phyloP scores from a whole-genome alignment of 2,113 vertebrate species.

The Scatophagus argus region DNA sequence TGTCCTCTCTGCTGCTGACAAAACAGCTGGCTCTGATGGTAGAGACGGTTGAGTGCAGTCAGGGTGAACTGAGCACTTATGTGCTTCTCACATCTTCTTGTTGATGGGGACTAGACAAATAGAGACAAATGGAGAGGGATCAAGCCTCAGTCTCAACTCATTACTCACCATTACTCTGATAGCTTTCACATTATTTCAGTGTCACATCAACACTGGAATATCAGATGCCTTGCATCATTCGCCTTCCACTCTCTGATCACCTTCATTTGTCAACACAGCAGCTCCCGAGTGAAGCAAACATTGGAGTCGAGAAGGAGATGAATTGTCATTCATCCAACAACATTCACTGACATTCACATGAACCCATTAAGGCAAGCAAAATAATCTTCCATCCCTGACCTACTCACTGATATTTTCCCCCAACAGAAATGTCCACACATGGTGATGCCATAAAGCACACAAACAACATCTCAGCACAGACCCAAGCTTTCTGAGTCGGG shows the following conservation, averaged over 20 bases:
- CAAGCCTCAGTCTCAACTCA: constrained; percentile 29
- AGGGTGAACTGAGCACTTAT: background rate
- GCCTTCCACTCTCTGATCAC: constrained; percentile 30
- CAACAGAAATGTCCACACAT: background rate
- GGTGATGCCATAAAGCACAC: constrained; percentile 9
- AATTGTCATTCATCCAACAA: constrained; percentile 14
- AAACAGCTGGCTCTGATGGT: background rate
- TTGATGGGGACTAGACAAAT: constrained; percentile 12
- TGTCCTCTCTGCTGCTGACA: background rate
- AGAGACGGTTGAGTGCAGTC: background rate
- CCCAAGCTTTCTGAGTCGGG: constrained; percentile 26
- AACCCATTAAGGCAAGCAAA: constrained; percentile 44
- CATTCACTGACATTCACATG: constrained; percentile 44
- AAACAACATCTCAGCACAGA: constrained; percentile 27
- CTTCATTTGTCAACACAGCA: constrained; percentile 38
- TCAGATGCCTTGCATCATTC: constrained; percentile 40
- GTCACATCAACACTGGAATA: constrained; percentile 35
- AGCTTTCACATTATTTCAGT: constrained; percentile 48
- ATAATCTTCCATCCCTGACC: constrained; percentile 30
- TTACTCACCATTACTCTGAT: constrained; percentile 51
- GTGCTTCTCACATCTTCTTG: background rate
- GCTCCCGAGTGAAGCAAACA: constrained; percentile 14
- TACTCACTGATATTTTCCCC: constrained; percentile 17
- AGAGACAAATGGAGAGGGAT: constrained; percentile 36
- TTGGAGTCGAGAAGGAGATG: background rate